Percentiles rank a stretch among this genome's conserved stretches.
Conservation (phyloP, 2,113 vertebrate species). For the Rhynchomys soricoides region DNA sequence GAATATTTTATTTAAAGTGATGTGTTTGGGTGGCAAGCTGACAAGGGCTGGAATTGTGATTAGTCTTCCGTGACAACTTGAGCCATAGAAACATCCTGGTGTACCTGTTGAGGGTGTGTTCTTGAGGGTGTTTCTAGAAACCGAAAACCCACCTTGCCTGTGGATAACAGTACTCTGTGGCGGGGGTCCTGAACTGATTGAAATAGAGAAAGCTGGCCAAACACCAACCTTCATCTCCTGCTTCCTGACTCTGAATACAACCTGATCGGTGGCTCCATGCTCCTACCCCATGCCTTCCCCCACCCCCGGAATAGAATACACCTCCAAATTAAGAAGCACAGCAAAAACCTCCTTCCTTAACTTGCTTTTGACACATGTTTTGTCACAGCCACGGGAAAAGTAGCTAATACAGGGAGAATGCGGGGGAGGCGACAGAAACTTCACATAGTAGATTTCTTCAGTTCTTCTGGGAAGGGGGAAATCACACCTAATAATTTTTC, state of each 20-base stretch:
- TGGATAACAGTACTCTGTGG: not conserved
- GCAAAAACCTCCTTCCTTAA: not conserved
- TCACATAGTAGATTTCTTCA: not conserved
- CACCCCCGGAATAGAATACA: not conserved
- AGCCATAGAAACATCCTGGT: not conserved
- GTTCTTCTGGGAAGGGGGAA: not conserved
- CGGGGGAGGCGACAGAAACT: not conserved
- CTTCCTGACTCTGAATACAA: not conserved
- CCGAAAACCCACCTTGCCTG: not conserved
- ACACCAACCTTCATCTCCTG: not conserved
- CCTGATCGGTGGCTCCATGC: no score
- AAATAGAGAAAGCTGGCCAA: not conserved
- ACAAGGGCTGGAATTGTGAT: not conserved
- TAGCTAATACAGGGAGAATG: not conserved
- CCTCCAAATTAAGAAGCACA: not conserved
- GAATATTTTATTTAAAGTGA: not conserved
- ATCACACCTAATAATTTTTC: conserved; percentile 11
- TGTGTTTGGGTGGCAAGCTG: not conserved
- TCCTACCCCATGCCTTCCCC: not conserved
- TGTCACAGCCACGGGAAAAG: not conserved
- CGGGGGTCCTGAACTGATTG: not conserved
- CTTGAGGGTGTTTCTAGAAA: not conserved
- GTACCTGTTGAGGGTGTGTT: not conserved
- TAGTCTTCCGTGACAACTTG: not conserved
- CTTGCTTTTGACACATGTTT: not conserved